Percentiles rank a stretch among this genome's conserved stretches.
Evolutionary conservation across 2,797 vertebrate species (phyloP).

Genomic region (Scyliorhinus canicula): DNA sequence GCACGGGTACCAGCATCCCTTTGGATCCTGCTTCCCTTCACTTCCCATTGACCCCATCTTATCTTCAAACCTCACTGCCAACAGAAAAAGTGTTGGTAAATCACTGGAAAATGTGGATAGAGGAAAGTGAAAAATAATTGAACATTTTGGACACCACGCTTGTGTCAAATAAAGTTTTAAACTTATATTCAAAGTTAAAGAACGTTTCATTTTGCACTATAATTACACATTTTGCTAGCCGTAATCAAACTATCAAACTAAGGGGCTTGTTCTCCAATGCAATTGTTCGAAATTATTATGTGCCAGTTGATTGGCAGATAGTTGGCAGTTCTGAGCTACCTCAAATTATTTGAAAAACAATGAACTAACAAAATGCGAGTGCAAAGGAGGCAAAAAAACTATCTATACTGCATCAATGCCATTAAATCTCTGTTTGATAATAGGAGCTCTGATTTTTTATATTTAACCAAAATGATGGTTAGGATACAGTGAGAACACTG

Average conservation of each 20-base stretch:
- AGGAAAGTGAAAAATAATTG: conserved; percentile 4
- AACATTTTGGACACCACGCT: not conserved
- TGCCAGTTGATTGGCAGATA: not conserved
- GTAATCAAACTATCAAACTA: not conserved
- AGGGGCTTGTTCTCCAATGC: not conserved
- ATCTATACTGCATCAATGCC: not conserved
- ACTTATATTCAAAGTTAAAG: not conserved
- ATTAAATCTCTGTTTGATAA: not conserved
- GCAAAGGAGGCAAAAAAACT: not conserved
- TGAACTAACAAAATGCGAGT: not conserved
- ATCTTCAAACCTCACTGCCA: not conserved
- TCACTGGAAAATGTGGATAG: not conserved
- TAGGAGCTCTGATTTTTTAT: not conserved
- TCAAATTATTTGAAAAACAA: not conserved
- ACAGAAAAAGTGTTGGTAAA: not conserved
- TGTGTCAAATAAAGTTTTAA: not conserved
- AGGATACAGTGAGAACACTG: not conserved
- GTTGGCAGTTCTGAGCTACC: not conserved
- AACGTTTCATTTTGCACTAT: not conserved
- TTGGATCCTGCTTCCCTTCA: not conserved
- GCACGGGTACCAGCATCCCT: not conserved
- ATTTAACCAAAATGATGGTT: not conserved
- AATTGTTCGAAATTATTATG: conserved; percentile 11
- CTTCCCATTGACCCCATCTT: not conserved
- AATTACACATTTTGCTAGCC: not conserved